Base-by-base conservation (phyloP, 2,113 vertebrate species). In the Corythornis cristatus region DNA sequence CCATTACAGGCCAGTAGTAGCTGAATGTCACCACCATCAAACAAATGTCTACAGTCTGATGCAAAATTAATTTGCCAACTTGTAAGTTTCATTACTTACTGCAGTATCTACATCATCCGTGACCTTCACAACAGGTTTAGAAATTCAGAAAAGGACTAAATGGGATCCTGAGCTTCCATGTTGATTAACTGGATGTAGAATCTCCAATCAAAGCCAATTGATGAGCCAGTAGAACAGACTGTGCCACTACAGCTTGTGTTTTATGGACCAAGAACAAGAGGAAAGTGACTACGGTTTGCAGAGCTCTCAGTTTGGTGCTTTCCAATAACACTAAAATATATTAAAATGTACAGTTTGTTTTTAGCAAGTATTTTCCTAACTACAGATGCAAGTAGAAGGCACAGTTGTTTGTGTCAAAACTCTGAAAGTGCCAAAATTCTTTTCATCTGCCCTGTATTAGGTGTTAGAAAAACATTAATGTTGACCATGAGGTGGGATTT, bases 361-460 rank as follows among this genome's bases (percentile, higher is more conserved):
- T 56, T 15, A 86, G 54, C 73, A 88, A 93, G 58, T 87, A 88
- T 76, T 95, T 95, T 82, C 58, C 82, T 84, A 73, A 82, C 76
- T 86, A 72, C 77, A 81, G 42, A 88, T 60, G 46, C 45, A 90
- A 76, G 87, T n/a, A 76, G 76, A 84, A 90, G 40, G 46, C 85
- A 75, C 8, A 57, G 50, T 76, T 73, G 61, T 65, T 80, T 83
- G 48, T 93, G 66, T 62, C 80, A 93, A 45, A 58, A 86, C 7
- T 15, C 50, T 64, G 60, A 88, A 97, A 91, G 43, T 29, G 81
- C 48, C 64, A 74, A 90, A 86, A 93, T 67, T 89, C 72, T 94
- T 96, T 85, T 94, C 56, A 93, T 85, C 79, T 83, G 76, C 72
- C 83, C 67, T 87, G 57, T 84, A 93, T 87, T 72, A 93, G 57